Evolutionary conservation across 1,140 invertebrate genomes (phyloP).

Genomic region (Paracyclopina nana): DNA sequence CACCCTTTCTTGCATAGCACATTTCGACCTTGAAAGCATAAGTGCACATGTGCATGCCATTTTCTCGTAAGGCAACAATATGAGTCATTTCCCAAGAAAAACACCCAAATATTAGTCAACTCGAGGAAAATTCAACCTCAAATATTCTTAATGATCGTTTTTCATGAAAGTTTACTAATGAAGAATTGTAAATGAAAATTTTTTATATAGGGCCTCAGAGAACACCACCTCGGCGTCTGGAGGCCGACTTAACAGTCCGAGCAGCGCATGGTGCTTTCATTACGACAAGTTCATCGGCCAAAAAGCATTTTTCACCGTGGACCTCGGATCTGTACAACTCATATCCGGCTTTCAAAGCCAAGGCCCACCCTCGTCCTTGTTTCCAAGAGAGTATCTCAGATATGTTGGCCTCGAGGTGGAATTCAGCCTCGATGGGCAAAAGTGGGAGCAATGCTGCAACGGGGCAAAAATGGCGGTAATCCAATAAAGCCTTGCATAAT

Average conservation of each 20-base stretch:
- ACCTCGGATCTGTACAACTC: not conserved
- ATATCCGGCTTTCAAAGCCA: constrained; percentile 8
- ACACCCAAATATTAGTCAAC: too few species aligned
- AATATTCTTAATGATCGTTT: not conserved
- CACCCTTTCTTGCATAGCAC: too few species aligned
- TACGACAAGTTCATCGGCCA: not conserved
- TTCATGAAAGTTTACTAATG: too few species aligned
- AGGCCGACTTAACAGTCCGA: not conserved
- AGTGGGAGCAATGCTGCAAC: not conserved
- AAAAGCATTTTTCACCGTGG: not conserved
- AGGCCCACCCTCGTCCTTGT: not conserved
- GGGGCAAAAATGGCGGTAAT: too few species aligned
- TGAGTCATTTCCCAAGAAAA: too few species aligned
- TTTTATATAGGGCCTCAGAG: not conserved
- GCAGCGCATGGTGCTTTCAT: not conserved
- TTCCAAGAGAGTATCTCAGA: not conserved
- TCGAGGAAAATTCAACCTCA: not conserved
- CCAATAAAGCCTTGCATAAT: not conserved
- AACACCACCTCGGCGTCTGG: not conserved
- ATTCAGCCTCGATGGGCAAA: not conserved
- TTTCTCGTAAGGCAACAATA: too few species aligned
- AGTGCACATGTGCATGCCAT: too few species aligned
- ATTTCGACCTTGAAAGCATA: too few species aligned
- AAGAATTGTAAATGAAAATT: too few species aligned
- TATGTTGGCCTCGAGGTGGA: not conserved